Conservation (phyloP, 2,113 vertebrate species). For the Puntigrus tetrazona region DNA sequence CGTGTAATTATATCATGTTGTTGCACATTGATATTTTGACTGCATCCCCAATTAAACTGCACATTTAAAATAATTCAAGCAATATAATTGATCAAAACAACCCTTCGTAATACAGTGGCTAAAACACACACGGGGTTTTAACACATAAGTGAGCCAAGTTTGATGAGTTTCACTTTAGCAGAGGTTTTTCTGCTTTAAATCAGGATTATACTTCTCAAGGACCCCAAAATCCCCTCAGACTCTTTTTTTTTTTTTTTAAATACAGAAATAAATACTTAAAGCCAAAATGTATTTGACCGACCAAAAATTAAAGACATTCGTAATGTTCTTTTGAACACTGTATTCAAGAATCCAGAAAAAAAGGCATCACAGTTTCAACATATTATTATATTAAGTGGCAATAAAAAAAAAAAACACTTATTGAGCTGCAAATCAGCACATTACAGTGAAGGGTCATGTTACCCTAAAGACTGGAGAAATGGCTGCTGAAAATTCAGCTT, state of each 20-base stretch:
- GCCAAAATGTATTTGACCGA: not conserved
- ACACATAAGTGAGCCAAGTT: not conserved
- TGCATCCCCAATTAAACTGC: not conserved
- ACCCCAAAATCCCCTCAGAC: too few relatives aligned
- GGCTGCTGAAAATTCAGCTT: not conserved
- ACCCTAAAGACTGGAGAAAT: not conserved
- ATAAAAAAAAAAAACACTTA: not conserved
- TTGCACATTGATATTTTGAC: not conserved
- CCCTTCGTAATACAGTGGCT: not conserved
- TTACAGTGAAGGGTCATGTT: not conserved
- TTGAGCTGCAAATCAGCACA: too few relatives aligned
- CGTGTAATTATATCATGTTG: not conserved
- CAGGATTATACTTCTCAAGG: not conserved
- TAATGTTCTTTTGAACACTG: not conserved
- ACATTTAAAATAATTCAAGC: not conserved
- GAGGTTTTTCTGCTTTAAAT: not conserved
- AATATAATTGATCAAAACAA: not conserved
- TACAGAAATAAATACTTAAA: not conserved
- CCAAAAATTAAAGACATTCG: not conserved
- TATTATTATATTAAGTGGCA: not conserved
- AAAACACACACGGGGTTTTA: not conserved
- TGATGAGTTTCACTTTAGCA: slow-evolving; percentile 1
- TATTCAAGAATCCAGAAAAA: not conserved
- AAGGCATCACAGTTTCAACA: not conserved
- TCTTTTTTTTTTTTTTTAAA: too few relatives aligned